Percentiles rank a stretch among this genome's conserved stretches.
Conservation (phyloP, 2,888 invertebrate genomes). For the Rhingia campestris region DNA sequence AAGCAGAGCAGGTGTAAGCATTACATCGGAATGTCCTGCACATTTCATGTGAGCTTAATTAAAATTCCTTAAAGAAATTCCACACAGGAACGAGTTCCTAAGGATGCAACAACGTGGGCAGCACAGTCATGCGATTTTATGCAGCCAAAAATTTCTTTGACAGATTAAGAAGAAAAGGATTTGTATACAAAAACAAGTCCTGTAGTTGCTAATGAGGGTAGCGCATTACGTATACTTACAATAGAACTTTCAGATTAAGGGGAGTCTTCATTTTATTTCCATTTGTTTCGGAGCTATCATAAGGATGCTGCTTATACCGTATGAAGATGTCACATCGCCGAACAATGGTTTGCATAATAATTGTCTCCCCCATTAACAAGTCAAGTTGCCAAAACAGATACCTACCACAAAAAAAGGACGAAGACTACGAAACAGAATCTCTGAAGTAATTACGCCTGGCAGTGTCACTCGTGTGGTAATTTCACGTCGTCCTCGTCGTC, state of each 20-base stretch:
- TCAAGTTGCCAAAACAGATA: conserved; percentile 72
- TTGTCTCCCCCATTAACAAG: conserved; percentile 68
- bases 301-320: conserved; percentile 1
- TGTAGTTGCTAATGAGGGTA: conserved; percentile 12
- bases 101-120: neutral
- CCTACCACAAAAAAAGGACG: conserved; percentile 12
- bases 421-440: conserved; percentile 42
- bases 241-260: conserved; percentile 13
- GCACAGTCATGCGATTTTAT: neutral
- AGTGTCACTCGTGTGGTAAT: conserved; percentile 69
- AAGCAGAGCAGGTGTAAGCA: neutral
- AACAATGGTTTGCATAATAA: conserved; percentile 52
- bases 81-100: neutral
- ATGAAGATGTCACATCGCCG: neutral
- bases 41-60: conserved; percentile 34
- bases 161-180: conserved; percentile 9
- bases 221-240: neutral
- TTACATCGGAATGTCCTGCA: conserved; percentile 31
- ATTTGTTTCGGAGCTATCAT: conserved; percentile 14
- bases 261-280: neutral
- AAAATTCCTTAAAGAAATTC: conserved; percentile 24
- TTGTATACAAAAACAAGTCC: neutral
- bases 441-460: conserved; percentile 66
- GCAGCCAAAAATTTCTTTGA: conserved; percentile 14
- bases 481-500: conserved; percentile 40